Conservation (phyloP, 2,113 vertebrate genomes). For the Thamnophis sirtalis region DNA sequence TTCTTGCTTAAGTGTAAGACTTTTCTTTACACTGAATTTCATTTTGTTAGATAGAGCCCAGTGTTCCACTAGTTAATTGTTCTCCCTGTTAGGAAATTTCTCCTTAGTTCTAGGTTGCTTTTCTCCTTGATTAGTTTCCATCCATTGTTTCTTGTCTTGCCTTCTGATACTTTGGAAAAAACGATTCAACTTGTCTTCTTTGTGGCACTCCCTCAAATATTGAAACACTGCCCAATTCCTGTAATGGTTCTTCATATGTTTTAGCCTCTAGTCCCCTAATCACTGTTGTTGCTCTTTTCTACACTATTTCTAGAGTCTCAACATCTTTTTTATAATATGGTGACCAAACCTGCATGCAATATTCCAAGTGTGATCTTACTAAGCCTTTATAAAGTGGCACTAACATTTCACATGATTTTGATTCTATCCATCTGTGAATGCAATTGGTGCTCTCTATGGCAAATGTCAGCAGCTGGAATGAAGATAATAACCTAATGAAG, state of each 20-base stretch:
- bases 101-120: background rate
- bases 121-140: background rate
- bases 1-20: too few species aligned
- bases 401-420: background rate
- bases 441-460: constrained; percentile 1
- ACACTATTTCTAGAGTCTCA: background rate
- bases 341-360: background rate
- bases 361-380: background rate
- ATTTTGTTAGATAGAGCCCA: too few species aligned
- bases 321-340: background rate
- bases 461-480: background rate
- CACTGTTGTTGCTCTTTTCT: background rate
- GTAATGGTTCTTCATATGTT: background rate
- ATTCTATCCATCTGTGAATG: background rate
- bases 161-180: background rate
- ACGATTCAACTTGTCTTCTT: background rate
- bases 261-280: background rate
- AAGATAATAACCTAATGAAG: constrained; percentile 12
- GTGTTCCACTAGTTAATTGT: too few species aligned
- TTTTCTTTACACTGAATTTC: too few species aligned
- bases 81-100: background rate
- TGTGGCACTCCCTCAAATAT: background rate
- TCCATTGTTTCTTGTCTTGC: background rate
- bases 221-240: background rate
- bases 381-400: background rate